Evolutionary conservation across 2,113 vertebrate genomes (phyloP), one percentile per base, ranked within the genome.

Genomic region (Eurypyga helias): DNA sequence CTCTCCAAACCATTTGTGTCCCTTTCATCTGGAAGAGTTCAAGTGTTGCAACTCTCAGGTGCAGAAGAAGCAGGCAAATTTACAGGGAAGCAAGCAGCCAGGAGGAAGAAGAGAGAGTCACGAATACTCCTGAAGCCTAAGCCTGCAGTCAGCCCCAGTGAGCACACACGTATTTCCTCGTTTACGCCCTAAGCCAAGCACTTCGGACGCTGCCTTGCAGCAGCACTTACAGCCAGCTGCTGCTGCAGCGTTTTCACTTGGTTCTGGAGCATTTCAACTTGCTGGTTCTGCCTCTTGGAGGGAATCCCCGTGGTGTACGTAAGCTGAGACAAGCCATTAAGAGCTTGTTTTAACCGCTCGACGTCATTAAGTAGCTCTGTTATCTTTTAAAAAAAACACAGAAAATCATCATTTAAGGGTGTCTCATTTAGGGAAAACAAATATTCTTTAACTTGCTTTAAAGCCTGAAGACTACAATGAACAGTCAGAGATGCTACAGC

Each of bases 341-440:
- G 98, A 2, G 99, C 99, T 97, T 99, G 99, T 91, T 99, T 99
- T 13, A 99, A 94, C 38, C 99, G 97, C 96, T 99, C 99, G 12
- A 99, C 99, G 4, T 99, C 99, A 11, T 98, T 99, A 80, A 99
- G 98, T 96, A 99, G 98, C 96, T 99, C 99, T 1, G 99, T 99
- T 97, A 99, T 99, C 99, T 99, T 97, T 6, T 49, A 79, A 87
- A 69, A 80, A 95, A 57, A 33, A 12, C 21, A 84, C 7, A 66
- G 5, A n/a, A 46, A 70, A 11, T 0, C 3, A 7, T 36, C 62
- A 31, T 38, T 76, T 29, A 45, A 66, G 51, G 43, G 57, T 7
- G 11, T 12, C 33, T 70, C 72, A 17, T 19, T 58, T 34, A n/a
- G 33, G 12, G 4, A 57, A 72, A 15, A 9, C 6, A 14, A 25